Percentiles rank a stretch among this genome's conserved stretches.
Conservation (phyloP, 2,797 vertebrate species). For the Anas acuta region DNA sequence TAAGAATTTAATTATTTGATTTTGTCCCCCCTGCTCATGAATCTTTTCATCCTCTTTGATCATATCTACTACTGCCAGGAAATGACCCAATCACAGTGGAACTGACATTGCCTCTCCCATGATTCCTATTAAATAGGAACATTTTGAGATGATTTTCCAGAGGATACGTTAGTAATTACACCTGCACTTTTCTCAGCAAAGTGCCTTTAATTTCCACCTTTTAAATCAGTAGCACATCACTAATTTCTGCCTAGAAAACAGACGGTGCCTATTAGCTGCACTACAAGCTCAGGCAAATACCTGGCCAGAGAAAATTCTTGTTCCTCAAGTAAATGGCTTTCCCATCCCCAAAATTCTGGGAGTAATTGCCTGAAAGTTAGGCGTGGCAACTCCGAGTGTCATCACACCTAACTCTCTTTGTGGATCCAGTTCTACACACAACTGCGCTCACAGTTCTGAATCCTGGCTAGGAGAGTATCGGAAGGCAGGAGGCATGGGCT, state of each 20-base stretch:
- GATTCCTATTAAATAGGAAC: background rate
- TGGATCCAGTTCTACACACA: background rate
- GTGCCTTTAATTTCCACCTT: background rate
- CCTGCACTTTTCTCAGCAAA: background rate
- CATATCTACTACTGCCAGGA: background rate
- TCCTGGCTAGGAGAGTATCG: background rate
- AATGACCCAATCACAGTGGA: background rate
- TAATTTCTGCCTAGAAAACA: background rate
- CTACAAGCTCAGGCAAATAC: slow-evolving; percentile 57
- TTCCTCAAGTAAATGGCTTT: background rate
- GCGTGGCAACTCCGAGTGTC: background rate
- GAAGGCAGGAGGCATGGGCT: background rate
- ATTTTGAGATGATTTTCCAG: background rate
- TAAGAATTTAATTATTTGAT: background rate
- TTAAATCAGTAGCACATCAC: background rate
- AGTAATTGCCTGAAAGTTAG: slow-evolving; percentile 9
- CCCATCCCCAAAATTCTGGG: slow-evolving; percentile 20
- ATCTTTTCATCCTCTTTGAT: background rate
- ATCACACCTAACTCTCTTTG: background rate
- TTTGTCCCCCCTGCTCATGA: background rate
- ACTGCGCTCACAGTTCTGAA: background rate
- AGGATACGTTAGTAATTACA: background rate
- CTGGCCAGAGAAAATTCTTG: slow-evolving; percentile 22
- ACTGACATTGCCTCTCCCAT: background rate
- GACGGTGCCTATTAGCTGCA: background rate